Evolutionary conservation across 2,888 invertebrate species (phyloP), one percentile per base, ranked within the genome.

Genomic region (Branchellion lobata): DNA sequence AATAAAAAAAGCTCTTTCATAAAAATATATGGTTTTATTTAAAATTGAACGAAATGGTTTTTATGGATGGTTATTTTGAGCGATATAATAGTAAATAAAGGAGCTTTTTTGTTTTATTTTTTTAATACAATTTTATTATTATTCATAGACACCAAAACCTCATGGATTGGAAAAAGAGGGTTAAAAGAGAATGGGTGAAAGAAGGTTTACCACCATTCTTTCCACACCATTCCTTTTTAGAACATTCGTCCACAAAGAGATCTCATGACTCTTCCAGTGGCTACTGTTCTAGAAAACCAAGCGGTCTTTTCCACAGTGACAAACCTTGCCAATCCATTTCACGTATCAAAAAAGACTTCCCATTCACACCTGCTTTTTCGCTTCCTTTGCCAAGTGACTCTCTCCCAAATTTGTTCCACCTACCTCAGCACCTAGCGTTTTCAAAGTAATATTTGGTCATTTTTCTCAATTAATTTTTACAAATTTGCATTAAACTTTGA

Each of bases 331-430:
- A 57, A 57, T 8, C 61, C n/a, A 57, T 57, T 5, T n/a, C 61
- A 57, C 61, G 5, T n/a, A n/a, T 57, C n/a, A 8, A n/a, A 24
- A 57, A 57, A 57, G n/a, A n/a, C 5, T 8, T 5, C 21, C 3
- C 21, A 3, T 24, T n/a, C 21, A n/a, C 21, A 57, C 3, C 61
- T 24, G 11, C 61, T 18, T 57, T n/a, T 57, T 57, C 61, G 3
- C 61, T 57, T n/a, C 61, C 61, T n/a, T n/a, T 57, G 14, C 61
- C 61, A 24, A 57, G n/a, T n/a, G 61, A 57, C 24, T 57, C 61
- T 18, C 24, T 57, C 3, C 61, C 61, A 14, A 57, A 57, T 57
- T 57, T 57, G 24, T 57, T 57, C n/a, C 61, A 57, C 3, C 24
- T 57, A 57, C 24, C 61, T 8, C 21, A 57, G 3, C 61, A 57